These are phyloP conservation scores for Turdus rufiventris DNA, from an alignment of 2,113 vertebrate species.

Conservation along the genomic window DNA sequence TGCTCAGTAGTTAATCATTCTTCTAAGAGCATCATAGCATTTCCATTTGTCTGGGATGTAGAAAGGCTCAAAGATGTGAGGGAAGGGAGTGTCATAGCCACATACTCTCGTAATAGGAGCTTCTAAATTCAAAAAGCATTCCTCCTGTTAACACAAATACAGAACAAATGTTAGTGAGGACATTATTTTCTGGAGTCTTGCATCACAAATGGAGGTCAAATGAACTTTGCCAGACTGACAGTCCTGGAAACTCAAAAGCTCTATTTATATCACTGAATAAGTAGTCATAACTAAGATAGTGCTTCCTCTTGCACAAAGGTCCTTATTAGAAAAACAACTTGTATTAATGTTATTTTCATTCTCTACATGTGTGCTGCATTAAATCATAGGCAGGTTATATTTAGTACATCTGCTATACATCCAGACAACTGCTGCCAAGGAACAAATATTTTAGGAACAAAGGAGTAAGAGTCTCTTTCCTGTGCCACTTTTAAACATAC, in stretches of 20 bases:
- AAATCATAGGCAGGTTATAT: conserved; percentile 15
- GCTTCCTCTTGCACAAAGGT: not conserved
- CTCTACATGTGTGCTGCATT: not conserved
- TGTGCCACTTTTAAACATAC: not conserved
- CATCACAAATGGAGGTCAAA: conserved; percentile 4
- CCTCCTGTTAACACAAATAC: conserved; percentile 79
- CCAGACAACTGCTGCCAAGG: conserved; percentile 17
- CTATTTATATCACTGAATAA: conserved; percentile 31
- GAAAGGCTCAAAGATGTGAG: conserved; percentile 96
- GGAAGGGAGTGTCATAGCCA: conserved; percentile 97
- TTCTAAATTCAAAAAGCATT: conserved; percentile 96
- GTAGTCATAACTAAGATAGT: not conserved
- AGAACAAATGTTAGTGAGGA: conserved; percentile 12
- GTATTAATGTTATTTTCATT: conserved; percentile 42
- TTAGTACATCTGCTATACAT: conserved; percentile 42
- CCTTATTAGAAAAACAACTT: conserved; percentile 2
- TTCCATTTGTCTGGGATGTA: conserved; percentile 99
- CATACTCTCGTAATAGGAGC: conserved; percentile 94
- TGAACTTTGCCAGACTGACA: conserved; percentile 1
- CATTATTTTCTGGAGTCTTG: conserved; percentile 5
- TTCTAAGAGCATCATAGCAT: conserved; percentile 92
- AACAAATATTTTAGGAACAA: conserved; percentile 43
- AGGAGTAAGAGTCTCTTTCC: not conserved
- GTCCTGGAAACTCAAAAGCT: not conserved
- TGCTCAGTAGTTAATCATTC: conserved; percentile 95